These are phyloP conservation scores for Telenomus remus DNA, from an alignment of 1,140 invertebrate genomes.

Conservation along the genomic window DNA sequence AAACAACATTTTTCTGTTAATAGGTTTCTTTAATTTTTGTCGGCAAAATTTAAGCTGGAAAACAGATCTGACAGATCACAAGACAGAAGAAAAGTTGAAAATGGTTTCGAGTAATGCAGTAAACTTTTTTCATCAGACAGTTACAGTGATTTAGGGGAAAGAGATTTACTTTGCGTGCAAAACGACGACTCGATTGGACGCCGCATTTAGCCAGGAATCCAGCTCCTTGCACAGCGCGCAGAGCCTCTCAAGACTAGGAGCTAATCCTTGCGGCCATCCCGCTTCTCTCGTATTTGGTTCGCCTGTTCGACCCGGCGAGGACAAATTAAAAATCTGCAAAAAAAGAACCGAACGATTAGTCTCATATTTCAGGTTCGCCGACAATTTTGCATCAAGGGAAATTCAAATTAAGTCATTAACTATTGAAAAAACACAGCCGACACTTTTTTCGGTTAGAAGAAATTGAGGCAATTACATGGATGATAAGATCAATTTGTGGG, in stretches of 20 bases:
- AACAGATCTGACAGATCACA: neutral
- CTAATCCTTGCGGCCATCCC: constrained; percentile 90
- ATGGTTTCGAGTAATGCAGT: neutral
- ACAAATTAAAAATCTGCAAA: constrained; percentile 90
- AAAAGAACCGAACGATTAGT: neutral
- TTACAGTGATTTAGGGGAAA: neutral
- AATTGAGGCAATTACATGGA: neutral
- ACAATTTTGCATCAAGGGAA: no score
- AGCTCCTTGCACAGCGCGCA: constrained; percentile 94
- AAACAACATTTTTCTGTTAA: neutral
- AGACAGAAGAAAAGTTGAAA: neutral
- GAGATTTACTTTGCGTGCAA: constrained; percentile 86
- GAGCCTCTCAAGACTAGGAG: constrained; percentile 90
- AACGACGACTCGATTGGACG: constrained; percentile 88
- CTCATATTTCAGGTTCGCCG: no score
- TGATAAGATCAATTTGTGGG: neutral
- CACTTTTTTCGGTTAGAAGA: no score
- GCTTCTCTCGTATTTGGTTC: constrained; percentile 83
- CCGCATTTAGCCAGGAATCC: constrained; percentile 90
- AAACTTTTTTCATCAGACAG: constrained; percentile 4
- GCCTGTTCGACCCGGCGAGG: constrained; percentile 78
- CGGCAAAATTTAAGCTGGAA: no score
- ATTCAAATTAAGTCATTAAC: no score
- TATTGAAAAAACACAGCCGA: no score
- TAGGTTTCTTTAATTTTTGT: no score